phyloP scores from a whole-genome alignment of 2,888 invertebrate genomes.

The Exocentrus adspersus region DNA sequence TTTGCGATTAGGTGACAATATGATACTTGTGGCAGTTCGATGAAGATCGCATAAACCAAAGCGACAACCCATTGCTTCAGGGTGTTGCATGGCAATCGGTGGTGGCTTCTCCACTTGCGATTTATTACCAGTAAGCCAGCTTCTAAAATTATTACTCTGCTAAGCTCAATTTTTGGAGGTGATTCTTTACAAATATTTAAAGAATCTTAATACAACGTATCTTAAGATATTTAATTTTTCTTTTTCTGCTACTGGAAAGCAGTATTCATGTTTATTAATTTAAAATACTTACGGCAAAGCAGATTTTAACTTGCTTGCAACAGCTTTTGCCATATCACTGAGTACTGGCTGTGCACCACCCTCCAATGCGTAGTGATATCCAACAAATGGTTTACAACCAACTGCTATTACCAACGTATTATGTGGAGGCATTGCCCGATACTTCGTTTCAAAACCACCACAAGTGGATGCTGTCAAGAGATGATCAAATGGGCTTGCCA shows the following conservation, averaged over 20 bases:
- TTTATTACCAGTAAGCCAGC: constrained; percentile 67
- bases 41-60: constrained; percentile 84
- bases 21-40: constrained; percentile 79
- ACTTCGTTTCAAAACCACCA: constrained; percentile 78
- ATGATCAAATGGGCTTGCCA: constrained; percentile 86
- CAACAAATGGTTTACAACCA: constrained; percentile 86
- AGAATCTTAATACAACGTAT: too few relatives aligned
- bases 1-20: constrained; percentile 81
- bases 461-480: constrained; percentile 82
- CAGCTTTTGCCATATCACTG: constrained; percentile 84
- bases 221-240: too few relatives aligned
- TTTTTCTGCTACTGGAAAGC: too few relatives aligned
- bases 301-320: constrained; percentile 84
- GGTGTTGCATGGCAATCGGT: constrained; percentile 67
- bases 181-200: constrained; percentile 10
- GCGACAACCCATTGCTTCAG: constrained; percentile 80
- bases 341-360: constrained; percentile 84
- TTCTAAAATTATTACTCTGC: constrained; percentile 52
- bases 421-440: constrained; percentile 79
- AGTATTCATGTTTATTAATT: too few relatives aligned
- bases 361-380: constrained; percentile 91
- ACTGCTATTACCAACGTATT: constrained; percentile 79
- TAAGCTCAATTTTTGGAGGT: background rate
- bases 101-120: constrained; percentile 61
- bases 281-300: constrained; percentile 75